Base-by-base conservation (phyloP, 2,888 invertebrate species). In the Archips xylosteana region DNA sequence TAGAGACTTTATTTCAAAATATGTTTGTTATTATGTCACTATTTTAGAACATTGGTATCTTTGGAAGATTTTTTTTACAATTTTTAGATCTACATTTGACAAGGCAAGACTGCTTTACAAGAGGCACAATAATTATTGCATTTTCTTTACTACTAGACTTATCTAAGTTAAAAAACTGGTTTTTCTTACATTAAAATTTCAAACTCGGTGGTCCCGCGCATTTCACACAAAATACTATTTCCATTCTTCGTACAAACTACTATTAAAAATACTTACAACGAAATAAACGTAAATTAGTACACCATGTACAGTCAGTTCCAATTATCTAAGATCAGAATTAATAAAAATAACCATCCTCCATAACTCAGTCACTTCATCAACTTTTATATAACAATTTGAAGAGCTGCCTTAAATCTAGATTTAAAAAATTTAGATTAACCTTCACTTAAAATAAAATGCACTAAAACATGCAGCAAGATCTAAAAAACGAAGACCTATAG, bases 121-220 rank as follows among this genome's bases (percentile, higher is more conserved):
- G 89, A 89, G 89, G 90, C 90, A 91, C 91, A 78, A 75, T 76
- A 67, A 76, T 82, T 84, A 87, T 86, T 87, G 85, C 87, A 73
- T 80, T 78, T 15, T 54, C 75, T 79, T 71, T 23, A 57, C 57
- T 12, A 32, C 23, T 32, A 54, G 15, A 57, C 57, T 57, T 57
- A 23, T 32, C 12, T 57, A 8, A 23, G 23, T 15, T 15, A 51
- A 4, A 57, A 32, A 57, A 57, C 32, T 57, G 12, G 6, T 15
- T 32, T 10, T 32, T 10, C 9, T 15, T 3, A 57, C 32, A 73
- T 71, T 72, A 72, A 62, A 65, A 63, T 66, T 69, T 70, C 76
- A 78, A 78, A 61, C 66, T 80, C 80, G 80, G 80, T 80, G 80
- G 80, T 80, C 78, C 75, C 78, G 68, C 70, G 64, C 74, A 68